Conservation (phyloP, 1,140 invertebrate species). For the Lordiphosa mommai region DNA sequence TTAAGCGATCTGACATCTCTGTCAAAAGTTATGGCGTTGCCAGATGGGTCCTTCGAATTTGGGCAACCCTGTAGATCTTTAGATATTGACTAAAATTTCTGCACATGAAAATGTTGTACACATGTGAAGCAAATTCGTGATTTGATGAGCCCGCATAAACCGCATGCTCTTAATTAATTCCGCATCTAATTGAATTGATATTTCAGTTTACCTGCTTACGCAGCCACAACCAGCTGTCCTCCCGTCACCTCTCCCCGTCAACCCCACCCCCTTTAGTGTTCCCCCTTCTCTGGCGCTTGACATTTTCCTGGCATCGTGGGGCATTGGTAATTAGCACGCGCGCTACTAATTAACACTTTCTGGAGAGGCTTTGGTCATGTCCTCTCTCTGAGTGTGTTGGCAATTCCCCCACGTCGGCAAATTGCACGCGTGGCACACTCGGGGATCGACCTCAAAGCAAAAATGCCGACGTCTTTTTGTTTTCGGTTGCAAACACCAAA, state of each 20-base stretch:
- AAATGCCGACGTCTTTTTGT: conserved; percentile 60
- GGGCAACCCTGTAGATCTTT: too few species aligned
- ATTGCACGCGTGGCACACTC: conserved; percentile 59
- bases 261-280: background rate
- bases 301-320: conserved; percentile 31
- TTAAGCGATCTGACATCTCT: too few species aligned
- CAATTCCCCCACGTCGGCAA: conserved; percentile 47
- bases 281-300: conserved; percentile 25
- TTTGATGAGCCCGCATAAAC: background rate
- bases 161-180: background rate
- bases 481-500: conserved; percentile 33
- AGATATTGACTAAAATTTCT: too few species aligned
- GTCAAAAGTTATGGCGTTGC: too few species aligned
- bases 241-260: background rate
- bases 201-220: conserved; percentile 16
- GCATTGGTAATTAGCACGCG: conserved; percentile 56
- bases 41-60: too few species aligned
- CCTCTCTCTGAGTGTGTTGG: conserved; percentile 19
- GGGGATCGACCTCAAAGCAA: conserved; percentile 41
- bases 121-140: background rate
- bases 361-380: conserved; percentile 18
- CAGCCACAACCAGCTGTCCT: background rate
- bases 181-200: conserved; percentile 27
- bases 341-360: conserved; percentile 65
- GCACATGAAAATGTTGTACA: background rate